A percentile compares a stretch with the other conserved stretches of the same genome.
phyloP scores from a whole-genome alignment of 23 tunicate species.

The Ascidia mentula region DNA sequence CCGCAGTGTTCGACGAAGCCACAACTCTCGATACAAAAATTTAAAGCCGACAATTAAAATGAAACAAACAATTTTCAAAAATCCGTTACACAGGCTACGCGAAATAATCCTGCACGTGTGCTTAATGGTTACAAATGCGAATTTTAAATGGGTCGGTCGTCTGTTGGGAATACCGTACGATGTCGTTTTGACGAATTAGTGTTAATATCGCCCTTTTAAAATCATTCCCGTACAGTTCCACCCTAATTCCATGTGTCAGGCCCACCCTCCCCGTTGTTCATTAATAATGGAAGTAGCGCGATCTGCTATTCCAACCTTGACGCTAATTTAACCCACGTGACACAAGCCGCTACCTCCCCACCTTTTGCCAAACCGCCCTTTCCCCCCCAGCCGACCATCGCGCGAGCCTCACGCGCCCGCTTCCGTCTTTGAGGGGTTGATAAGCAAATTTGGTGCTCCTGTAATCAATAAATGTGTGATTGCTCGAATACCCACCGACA shows the following conservation, averaged over 20 bases:
- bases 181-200: not conserved
- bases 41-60: too few species aligned
- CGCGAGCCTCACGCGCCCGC: too few species aligned
- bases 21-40: too few species aligned
- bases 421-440: too few species aligned
- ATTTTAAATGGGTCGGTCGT: not conserved
- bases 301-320: not conserved
- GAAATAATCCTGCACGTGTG: too few species aligned
- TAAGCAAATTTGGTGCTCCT: too few species aligned
- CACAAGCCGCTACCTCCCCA: not conserved
- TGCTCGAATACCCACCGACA: too few species aligned
- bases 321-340: constrained; percentile 3
- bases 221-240: not conserved
- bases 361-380: too few species aligned
- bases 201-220: not conserved
- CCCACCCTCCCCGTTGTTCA: not conserved
- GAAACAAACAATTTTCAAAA: not conserved
- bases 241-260: not conserved
- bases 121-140: not conserved
- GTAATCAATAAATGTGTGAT: too few species aligned
- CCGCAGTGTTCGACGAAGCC: too few species aligned
- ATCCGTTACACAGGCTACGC: not conserved
- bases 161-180: not conserved
- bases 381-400: too few species aligned
- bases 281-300: constrained; percentile 3